Conservation (phyloP, 2,113 vertebrate species). For the Sturnus vulgaris region DNA sequence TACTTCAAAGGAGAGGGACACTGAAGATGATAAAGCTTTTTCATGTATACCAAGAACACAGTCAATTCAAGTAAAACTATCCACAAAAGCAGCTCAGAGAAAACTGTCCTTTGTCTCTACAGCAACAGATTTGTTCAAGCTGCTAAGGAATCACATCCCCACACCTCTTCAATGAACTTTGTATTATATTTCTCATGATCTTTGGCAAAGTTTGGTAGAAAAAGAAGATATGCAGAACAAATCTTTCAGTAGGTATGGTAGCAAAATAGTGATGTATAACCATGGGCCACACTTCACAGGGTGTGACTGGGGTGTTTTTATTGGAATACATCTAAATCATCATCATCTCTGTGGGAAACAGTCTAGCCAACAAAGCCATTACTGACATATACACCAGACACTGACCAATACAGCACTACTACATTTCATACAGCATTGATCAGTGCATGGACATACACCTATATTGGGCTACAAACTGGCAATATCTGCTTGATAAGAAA, state of each 20-base stretch:
- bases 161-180: background rate
- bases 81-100: background rate
- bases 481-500: background rate
- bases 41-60: background rate
- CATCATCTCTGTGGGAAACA: background rate
- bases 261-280: background rate
- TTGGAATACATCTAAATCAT: background rate
- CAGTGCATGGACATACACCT: background rate
- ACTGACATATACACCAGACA: background rate
- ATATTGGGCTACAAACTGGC: background rate
- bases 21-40: background rate
- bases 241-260: background rate
- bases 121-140: background rate
- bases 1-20: background rate
- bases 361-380: background rate
- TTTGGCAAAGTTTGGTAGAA: background rate
- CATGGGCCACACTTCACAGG: background rate
- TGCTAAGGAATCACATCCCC: background rate
- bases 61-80: background rate
- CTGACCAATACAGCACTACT: background rate
- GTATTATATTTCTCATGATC: background rate
- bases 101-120: background rate
- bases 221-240: background rate
- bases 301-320: background rate
- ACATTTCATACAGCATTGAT: background rate